Conservation (phyloP, 2,888 invertebrate species). For the Clostera curtula region DNA sequence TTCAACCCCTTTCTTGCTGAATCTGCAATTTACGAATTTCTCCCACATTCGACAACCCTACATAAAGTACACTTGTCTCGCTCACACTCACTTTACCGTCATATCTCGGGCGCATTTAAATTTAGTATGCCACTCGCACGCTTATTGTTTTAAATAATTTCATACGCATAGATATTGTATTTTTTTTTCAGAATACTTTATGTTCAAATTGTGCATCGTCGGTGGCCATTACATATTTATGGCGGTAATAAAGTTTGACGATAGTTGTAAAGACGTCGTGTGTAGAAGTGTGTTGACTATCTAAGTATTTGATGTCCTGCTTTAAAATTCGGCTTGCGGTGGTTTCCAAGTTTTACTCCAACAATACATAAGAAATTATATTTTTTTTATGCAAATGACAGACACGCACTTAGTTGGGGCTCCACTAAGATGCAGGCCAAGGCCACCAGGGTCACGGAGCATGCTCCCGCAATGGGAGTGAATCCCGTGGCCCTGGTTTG, state of each 20-base stretch:
- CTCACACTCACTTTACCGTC: conserved; percentile 9
- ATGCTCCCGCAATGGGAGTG: too few relatives aligned
- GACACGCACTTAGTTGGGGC: too few relatives aligned
- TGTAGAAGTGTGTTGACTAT: conserved; percentile 1
- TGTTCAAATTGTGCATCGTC: neutral
- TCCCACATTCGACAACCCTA: neutral
- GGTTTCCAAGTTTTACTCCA: too few relatives aligned
- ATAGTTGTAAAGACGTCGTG: conserved; percentile 2
- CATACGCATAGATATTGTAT: conserved; percentile 3
- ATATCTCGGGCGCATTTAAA: conserved; percentile 6
- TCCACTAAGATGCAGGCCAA: too few relatives aligned
- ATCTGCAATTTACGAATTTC: too few relatives aligned
- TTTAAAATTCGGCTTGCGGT: too few relatives aligned
- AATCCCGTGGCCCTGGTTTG: too few relatives aligned
- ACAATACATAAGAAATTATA: too few relatives aligned
- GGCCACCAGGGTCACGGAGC: too few relatives aligned
- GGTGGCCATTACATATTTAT: conserved; percentile 4
- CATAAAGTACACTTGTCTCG: conserved; percentile 3
- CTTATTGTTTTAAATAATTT: conserved; percentile 8
- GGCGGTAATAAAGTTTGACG: conserved; percentile 2
- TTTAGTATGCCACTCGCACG: conserved; percentile 6
- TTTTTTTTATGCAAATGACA: too few relatives aligned
- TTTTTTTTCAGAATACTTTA: conserved; percentile 1
- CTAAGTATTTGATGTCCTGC: too few relatives aligned
- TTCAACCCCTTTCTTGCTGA: too few relatives aligned